Percentiles rank a stretch among this genome's conserved stretches.
These are phyloP conservation scores for Ernsta delagoae DNA, from an alignment of 2,888 invertebrate genomes.

Conservation along the genomic window DNA sequence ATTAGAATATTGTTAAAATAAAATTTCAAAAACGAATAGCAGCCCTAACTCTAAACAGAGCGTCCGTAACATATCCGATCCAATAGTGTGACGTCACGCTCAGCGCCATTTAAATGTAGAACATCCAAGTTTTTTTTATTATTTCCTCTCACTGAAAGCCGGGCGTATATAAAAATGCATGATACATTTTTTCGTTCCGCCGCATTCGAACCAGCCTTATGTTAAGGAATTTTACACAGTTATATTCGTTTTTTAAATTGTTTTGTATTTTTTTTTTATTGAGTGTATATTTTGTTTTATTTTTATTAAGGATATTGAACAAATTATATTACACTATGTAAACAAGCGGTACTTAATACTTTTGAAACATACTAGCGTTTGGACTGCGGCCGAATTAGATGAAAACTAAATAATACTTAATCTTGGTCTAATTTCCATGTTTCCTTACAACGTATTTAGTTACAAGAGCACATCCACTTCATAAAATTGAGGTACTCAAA, in stretches of 20 bases:
- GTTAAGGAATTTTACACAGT: neutral
- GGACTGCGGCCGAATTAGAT: too few relatives aligned
- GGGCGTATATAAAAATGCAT: neutral
- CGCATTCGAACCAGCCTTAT: neutral
- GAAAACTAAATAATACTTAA: too few relatives aligned
- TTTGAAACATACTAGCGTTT: too few relatives aligned
- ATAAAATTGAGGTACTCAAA: slow-evolving; percentile 1
- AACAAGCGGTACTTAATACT: too few relatives aligned
- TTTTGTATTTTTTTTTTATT: too few relatives aligned
- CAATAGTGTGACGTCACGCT: slow-evolving; percentile 36
- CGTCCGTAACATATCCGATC: slow-evolving; percentile 35
- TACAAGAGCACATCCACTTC: neutral
- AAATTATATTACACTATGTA: too few relatives aligned
- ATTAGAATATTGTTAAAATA: too few relatives aligned
- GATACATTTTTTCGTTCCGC: neutral
- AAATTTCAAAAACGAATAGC: too few relatives aligned
- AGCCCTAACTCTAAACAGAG: slow-evolving; percentile 16
- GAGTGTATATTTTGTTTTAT: too few relatives aligned
- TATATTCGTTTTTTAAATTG: neutral
- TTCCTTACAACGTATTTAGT: neutral
- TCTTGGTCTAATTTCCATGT: too few relatives aligned
- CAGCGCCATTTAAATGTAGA: slow-evolving; percentile 35
- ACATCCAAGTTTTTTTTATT: slow-evolving; percentile 31
- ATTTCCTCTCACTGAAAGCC: slow-evolving; percentile 23
- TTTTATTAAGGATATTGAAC: too few relatives aligned